A percentile compares a stretch with the other conserved stretches of the same genome.
Evolutionary conservation across 2,113 vertebrate genomes (phyloP).

Genomic region (Alaudala cheleensis): DNA sequence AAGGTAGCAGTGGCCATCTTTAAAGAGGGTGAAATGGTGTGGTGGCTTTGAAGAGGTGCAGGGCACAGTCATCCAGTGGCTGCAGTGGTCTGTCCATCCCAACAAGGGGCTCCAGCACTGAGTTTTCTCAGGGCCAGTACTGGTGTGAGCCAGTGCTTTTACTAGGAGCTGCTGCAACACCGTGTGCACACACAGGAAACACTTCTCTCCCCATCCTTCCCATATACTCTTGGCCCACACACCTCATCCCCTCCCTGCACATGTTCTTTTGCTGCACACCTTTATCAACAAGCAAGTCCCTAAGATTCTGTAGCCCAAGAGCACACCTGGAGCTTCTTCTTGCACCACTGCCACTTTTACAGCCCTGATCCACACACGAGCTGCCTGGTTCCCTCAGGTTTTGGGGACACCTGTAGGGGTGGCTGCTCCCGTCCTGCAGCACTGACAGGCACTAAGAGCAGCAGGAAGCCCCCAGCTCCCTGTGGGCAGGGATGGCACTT

Average conservation of each 20-base stretch:
- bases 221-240: neutral
- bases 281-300: neutral
- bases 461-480: neutral
- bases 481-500: neutral
- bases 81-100: neutral
- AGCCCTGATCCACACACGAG: neutral
- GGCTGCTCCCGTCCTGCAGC: neutral
- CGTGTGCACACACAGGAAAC: rapidly evolving
- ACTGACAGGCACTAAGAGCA: neutral
- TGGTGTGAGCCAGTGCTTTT: neutral
- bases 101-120: neutral
- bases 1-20: neutral
- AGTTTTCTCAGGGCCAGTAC: neutral
- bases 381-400: neutral
- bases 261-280: neutral
- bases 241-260: neutral
- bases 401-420: neutral
- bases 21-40: neutral
- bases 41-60: neutral
- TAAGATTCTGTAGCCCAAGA: neutral
- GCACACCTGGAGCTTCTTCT: neutral
- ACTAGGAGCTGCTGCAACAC: neutral
- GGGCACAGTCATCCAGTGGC: neutral
- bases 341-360: neutral
- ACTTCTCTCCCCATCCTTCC: neutral